A percentile compares a stretch with the other conserved stretches of the same genome.
Conservation (phyloP, 2,113 vertebrate species). For the Guaruba guarouba region DNA sequence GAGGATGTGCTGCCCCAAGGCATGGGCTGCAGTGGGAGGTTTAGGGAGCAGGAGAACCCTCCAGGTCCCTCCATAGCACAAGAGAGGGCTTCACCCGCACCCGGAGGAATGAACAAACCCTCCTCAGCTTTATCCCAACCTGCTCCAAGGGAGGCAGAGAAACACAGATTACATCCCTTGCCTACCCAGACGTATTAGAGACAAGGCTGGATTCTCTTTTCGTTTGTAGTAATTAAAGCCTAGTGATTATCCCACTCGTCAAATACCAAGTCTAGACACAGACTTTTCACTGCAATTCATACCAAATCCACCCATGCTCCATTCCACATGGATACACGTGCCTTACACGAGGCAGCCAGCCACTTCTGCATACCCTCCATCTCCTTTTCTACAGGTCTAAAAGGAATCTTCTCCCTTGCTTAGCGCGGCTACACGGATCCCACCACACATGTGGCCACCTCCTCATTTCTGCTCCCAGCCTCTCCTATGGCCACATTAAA, state of each 20-base stretch:
- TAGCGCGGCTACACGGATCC: fast-evolving
- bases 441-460: fast-evolving
- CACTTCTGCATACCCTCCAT: not conserved
- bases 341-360: not conserved
- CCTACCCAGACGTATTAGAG: not conserved
- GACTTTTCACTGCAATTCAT: not conserved
- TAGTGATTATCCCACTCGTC: not conserved
- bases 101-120: not conserved
- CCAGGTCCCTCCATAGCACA: fast-evolving
- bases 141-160: not conserved
- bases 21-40: fast-evolving
- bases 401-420: not conserved
- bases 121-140: not conserved
- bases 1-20: fast-evolving
- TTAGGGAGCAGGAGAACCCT: fast-evolving
- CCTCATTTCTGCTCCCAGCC: not conserved
- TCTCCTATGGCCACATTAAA: fast-evolving
- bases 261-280: not conserved
- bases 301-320: not conserved
- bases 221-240: not conserved
- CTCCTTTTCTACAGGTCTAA: not conserved
- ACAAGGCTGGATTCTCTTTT: not conserved
- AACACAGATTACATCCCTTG: not conserved
- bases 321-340: fast-evolving
- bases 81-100: not conserved